Evolutionary conservation across 2,113 vertebrate genomes (phyloP), one percentile per base, ranked within the genome.

Genomic region (Apus apus): DNA sequence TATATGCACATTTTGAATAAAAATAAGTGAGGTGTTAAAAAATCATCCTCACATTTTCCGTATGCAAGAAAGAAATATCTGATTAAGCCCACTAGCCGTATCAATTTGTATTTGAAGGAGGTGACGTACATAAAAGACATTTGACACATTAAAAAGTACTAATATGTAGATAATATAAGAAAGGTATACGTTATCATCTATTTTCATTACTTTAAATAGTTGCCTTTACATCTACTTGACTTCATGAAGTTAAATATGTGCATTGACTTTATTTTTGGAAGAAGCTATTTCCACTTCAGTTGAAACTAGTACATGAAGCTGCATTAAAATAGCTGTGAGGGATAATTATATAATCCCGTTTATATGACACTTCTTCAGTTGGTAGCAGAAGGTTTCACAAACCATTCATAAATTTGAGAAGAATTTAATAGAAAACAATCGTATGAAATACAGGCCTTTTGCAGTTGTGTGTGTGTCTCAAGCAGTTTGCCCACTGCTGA

Each of bases 221-320:
- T 80, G 60, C 60, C 77, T 92, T 85, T 89, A 84, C 65, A 86
- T 82, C 65, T 84, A 22, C 46, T 85, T 76, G 61, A 45, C 65
- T 86, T 21, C 45, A n/a, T 61, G 20, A 84, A 62, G 75, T 70
- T 67, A 85, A 78, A 88, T 75, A 53, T 70, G 68, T 56, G 54
- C 73, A 50, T 86, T 67, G 56, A 66, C 71, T 90, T 89, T 94
- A 85, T 96, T 97, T 96, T 92, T 93, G 79, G 86, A 89, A 57
- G 80, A 86, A 74, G 13, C 57, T 87, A 27, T 87, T 95, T 92
- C 75, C 9, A 66, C 43, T 80, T 54, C 54, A 72, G 65, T 79
- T 92, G 62, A 89, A 94, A 90, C 50, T 53, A 65, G 76, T 61
- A 64, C 66, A 36, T 61, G 91, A 46, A 65, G 85, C 46, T 71